These are phyloP conservation scores for Ephydatia muelleri DNA, from an alignment of 37 sponge, comb jelly and placozoan species.

Conservation along the genomic window DNA sequence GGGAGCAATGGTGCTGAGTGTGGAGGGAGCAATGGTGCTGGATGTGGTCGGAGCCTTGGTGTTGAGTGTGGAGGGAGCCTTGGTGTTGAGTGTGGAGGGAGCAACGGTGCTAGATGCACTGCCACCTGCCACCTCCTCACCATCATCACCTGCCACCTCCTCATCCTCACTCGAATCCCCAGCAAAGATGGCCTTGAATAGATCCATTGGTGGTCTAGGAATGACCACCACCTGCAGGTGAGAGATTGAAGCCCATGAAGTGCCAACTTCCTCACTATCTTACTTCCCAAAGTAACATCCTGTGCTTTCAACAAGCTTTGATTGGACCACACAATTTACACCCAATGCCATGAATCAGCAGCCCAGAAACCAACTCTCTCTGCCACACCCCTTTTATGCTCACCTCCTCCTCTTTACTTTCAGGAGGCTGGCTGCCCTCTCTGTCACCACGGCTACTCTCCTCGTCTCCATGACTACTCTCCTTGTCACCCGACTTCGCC, in stretches of 20 bases:
- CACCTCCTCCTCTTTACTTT: background rate
- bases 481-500: background rate
- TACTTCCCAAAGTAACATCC: background rate
- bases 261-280: background rate
- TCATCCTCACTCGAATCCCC: conserved; percentile 69
- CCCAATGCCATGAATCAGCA: too few relatives aligned
- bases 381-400: background rate
- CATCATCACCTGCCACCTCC: conserved; percentile 9
- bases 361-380: too few relatives aligned
- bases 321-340: background rate
- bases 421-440: background rate
- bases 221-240: background rate
- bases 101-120: background rate
- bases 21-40: too few relatives aligned
- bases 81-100: background rate
- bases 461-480: background rate
- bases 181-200: conserved; percentile 91
- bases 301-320: too few relatives aligned
- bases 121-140: background rate
- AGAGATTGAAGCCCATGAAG: background rate
- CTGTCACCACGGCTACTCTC: background rate
- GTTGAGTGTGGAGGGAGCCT: too few relatives aligned
- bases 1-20: too few relatives aligned
- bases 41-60: too few relatives aligned
- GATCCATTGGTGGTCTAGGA: conserved; percentile 77